Conservation (phyloP, 2,888 invertebrate genomes). For the Volucella bombylans region DNA sequence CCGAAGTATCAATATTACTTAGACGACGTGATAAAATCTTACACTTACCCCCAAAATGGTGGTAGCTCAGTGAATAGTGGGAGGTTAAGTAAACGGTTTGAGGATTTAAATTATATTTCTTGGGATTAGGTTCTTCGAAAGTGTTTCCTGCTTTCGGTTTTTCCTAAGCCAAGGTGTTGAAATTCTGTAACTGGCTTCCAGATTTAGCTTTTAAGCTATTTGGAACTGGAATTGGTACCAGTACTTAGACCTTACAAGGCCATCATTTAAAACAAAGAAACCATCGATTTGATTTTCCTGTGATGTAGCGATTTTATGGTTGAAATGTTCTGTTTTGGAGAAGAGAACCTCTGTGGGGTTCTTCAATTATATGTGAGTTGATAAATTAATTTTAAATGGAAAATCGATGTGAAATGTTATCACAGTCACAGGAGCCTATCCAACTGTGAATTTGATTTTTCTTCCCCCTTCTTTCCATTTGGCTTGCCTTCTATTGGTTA, state of each 20-base stretch:
- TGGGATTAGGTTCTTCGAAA: background rate
- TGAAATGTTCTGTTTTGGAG: too few species aligned
- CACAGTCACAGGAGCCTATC: conserved; percentile 27
- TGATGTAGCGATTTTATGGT: conserved; percentile 26
- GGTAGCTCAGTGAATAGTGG: too few species aligned
- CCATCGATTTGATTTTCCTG: conserved; percentile 20
- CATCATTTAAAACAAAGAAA: conserved; percentile 14
- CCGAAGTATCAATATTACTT: background rate
- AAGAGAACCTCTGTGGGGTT: background rate
- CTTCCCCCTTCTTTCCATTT: background rate
- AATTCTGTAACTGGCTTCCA: conserved; percentile 24
- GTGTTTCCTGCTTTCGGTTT: background rate
- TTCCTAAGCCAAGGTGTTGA: background rate
- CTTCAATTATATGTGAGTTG: conserved; percentile 7
- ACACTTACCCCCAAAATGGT: too few species aligned
- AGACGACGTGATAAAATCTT: too few species aligned
- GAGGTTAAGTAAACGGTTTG: too few species aligned
- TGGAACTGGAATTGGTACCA: background rate
- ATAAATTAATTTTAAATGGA: conserved; percentile 46
- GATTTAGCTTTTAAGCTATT: conserved; percentile 5
- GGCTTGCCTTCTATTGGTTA: too few species aligned
- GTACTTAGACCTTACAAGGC: background rate
- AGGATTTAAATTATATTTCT: background rate
- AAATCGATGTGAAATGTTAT: conserved; percentile 15
- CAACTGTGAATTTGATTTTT: conserved; percentile 25